Evolutionary conservation across 2,888 invertebrate genomes (phyloP), one percentile per base, ranked within the genome.

Genomic region (Agriotes lineatus): DNA sequence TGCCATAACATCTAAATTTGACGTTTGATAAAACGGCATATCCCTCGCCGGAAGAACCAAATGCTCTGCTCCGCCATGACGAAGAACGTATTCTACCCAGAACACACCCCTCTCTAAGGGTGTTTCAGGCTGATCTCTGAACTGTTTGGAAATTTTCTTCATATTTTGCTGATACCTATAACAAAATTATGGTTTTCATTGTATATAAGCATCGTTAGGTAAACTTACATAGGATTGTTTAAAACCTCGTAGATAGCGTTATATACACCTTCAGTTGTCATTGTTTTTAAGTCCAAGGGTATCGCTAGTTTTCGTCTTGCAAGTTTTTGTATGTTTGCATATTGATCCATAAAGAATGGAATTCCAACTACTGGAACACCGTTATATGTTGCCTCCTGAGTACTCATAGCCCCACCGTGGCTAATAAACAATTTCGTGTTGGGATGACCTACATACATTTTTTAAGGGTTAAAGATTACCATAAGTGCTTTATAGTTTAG

Each of bases 331-430:
- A 79, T 73, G 69, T 82, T 82, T 6, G 76, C 33, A 37, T 74
- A 66, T 57, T 81, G 79, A 56, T 81, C 80, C 2, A 59, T 74
- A 33, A 77, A 75, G 16, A 80, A 67, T 0, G 80, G 82, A 14
- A 82, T 74, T 7, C 77, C 68, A 7, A 74, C 35, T 14, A 73
- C 65, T 42, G 74, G 74, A 16, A 74, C 70, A 19, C 72, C 74
- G 50, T 74, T 72, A 39, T 69, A 72, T 39, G 70, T 54, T 5
- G 67, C 57, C 64, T 74, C 74, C 30, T 80, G 50, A 74, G 68
- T 12, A 77, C 70, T 33, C 74, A 81, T 7, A 74, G 75, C 16
- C 73, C 80, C 70, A 74, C 77, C 70, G 56, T 74, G 74, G 16
- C 60, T 59, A 12, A 74, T 57, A 57, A 74, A 72, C 9, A 70